A percentile compares a stretch with the other conserved stretches of the same genome.
These are phyloP conservation scores for Megalops atlanticus DNA, from an alignment of 2,113 vertebrate species.

Conservation along the genomic window DNA sequence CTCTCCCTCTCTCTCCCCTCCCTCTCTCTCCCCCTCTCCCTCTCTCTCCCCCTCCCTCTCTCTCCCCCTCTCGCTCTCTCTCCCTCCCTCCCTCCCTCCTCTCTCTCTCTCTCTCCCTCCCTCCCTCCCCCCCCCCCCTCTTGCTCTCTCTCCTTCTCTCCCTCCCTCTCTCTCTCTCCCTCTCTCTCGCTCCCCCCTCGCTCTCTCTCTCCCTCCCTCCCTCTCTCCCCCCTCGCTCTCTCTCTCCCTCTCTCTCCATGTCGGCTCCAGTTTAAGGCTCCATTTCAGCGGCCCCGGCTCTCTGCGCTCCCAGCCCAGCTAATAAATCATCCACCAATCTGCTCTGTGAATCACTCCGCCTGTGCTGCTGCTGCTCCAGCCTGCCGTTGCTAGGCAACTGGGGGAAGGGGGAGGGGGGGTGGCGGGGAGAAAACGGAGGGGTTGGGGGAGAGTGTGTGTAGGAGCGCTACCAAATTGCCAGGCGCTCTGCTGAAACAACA, in stretches of 20 bases:
- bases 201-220: too few species aligned
- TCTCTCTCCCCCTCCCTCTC: too few species aligned
- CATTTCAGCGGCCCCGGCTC: constrained; percentile 79
- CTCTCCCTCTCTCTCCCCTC: background rate
- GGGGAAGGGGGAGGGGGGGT: constrained; percentile 63
- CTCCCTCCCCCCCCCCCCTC: constrained; percentile 17
- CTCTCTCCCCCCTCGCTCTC: too few species aligned
- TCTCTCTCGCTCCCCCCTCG: too few species aligned
- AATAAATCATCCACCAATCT: constrained; percentile 91
- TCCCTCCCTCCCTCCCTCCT: too few species aligned
- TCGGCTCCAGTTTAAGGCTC: constrained; percentile 74
- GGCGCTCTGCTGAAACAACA: constrained; percentile 81
- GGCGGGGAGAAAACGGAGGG: constrained; percentile 39
- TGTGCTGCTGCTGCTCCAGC: constrained; percentile 77
- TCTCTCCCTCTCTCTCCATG: constrained; percentile 45
- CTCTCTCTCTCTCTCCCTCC: constrained; percentile 47
- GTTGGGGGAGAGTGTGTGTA: constrained; percentile 35
- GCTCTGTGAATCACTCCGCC: constrained; percentile 81
- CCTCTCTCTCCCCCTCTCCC: background rate
- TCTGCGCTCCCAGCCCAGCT: constrained; percentile 72
- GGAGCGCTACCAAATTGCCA: constrained; percentile 83
- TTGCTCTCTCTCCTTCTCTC: too few species aligned
- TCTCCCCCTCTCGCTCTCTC: constrained; percentile 24
- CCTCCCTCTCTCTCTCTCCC: too few species aligned
- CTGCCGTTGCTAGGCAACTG: constrained; percentile 87